Percentiles rank a stretch among this genome's conserved stretches.
phyloP scores from a whole-genome alignment of 2,113 vertebrate genomes.

The Tapirus terrestris region DNA sequence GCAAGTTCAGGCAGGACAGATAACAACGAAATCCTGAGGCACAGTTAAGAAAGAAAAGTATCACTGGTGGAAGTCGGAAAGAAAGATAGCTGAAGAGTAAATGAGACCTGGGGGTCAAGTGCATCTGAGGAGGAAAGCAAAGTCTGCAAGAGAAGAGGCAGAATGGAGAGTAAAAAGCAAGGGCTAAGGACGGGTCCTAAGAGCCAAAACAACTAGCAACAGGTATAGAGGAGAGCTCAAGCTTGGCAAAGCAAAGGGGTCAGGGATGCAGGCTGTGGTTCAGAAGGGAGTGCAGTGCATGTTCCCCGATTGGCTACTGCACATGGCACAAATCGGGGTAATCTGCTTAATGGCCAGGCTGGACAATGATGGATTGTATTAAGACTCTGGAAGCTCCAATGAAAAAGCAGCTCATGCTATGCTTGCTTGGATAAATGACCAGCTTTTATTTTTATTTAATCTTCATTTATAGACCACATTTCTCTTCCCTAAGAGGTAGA shows the following conservation, averaged over 20 bases:
- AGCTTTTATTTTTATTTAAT: conserved; percentile 48
- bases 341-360: not conserved
- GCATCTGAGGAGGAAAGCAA: not conserved
- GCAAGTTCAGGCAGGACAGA: not conserved
- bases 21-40: not conserved
- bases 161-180: not conserved
- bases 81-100: not conserved
- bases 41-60: not conserved
- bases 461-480: conserved; percentile 15
- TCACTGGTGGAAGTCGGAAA: not conserved
- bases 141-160: not conserved
- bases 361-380: not conserved
- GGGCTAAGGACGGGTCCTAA: not conserved
- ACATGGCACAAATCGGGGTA: not conserved
- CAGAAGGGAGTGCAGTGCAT: not conserved
- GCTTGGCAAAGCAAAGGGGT: not conserved
- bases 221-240: not conserved
- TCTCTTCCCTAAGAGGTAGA: conserved; percentile 15
- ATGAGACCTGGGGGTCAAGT: not conserved
- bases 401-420: not conserved
- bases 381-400: not conserved
- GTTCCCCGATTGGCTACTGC: not conserved
- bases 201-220: not conserved
- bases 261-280: too few species aligned
- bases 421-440: not conserved